Conservation (phyloP, 2,113 vertebrate genomes). For the Xerus inauris region DNA sequence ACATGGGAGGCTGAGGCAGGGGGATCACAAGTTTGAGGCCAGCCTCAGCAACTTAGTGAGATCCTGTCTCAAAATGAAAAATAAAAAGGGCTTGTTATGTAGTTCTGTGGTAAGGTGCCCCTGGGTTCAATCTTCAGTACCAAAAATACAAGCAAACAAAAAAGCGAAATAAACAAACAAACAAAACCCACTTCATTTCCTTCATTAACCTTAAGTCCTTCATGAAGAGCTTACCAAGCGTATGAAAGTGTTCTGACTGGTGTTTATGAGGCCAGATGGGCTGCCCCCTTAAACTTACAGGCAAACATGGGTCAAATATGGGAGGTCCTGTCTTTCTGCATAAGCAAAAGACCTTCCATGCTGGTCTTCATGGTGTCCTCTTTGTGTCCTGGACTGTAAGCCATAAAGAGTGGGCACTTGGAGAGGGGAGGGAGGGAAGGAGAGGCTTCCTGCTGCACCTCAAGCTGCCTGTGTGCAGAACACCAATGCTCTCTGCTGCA, state of each 20-base stretch:
- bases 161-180: background rate
- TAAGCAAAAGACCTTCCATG: background rate
- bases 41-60: too few species aligned
- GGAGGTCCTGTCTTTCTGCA: background rate
- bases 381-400: too few species aligned
- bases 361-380: too few species aligned
- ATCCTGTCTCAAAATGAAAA: too few species aligned
- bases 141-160: too few species aligned
- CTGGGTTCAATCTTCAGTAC: too few species aligned
- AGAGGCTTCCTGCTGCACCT: background rate
- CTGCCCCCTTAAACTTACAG: background rate
- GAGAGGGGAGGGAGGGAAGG: background rate
- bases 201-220: background rate
- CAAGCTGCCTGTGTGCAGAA: conserved; percentile 17
- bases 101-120: too few species aligned
- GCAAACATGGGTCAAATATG: background rate
- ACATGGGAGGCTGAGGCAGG: too few species aligned
- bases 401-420: too few species aligned
- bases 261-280: background rate
- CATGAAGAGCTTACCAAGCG: background rate
- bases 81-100: too few species aligned
- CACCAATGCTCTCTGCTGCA: background rate
- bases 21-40: too few species aligned
- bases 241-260: background rate
- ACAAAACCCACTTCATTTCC: background rate